These are phyloP conservation scores for Oreonectes daqikongensis DNA, from an alignment of 2,797 vertebrate species.

Conservation along the genomic window DNA sequence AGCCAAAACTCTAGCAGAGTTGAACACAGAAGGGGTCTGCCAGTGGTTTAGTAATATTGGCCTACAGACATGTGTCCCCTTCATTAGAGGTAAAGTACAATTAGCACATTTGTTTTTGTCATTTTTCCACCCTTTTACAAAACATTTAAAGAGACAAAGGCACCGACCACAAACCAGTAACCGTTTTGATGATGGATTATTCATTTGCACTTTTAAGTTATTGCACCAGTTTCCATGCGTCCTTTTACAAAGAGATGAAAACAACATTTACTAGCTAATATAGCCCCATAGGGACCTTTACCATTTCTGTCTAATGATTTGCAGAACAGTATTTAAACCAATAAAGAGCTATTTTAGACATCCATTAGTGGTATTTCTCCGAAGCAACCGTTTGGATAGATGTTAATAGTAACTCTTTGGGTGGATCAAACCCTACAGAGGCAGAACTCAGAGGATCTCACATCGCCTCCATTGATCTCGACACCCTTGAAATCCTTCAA, in stretches of 20 bases:
- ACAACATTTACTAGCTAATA: constrained; percentile 21
- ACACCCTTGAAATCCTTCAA: constrained; percentile 71
- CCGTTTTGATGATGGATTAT: constrained; percentile 22
- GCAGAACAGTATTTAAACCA: constrained; percentile 16
- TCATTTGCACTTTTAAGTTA: constrained; percentile 20
- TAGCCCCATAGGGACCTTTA: constrained; percentile 6
- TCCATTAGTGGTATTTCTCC: constrained; percentile 6
- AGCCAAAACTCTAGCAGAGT: constrained; percentile 73
- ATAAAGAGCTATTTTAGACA: constrained; percentile 10
- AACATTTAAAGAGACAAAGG: constrained; percentile 20
- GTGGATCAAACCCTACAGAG: constrained; percentile 63
- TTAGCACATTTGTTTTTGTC: constrained; percentile 25
- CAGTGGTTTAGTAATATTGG: constrained; percentile 77
- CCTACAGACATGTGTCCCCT: constrained; percentile 74
- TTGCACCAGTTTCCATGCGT: constrained; percentile 37
- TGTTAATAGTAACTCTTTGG: constrained; percentile 26
- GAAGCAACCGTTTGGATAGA: constrained; percentile 5
- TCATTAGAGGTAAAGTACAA: constrained; percentile 73
- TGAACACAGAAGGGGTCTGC: constrained; percentile 78
- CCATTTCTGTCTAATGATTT: constrained; percentile 15
- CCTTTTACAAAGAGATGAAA: constrained; percentile 14
- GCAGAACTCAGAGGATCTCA: constrained; percentile 74
- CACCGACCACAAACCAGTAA: constrained; percentile 26
- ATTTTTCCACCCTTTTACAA: constrained; percentile 4
- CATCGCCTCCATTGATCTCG: constrained; percentile 71